A percentile compares a stretch with the other conserved stretches of the same genome.
Evolutionary conservation across 2,113 vertebrate genomes (phyloP).

Genomic region (Scolopax mira): DNA sequence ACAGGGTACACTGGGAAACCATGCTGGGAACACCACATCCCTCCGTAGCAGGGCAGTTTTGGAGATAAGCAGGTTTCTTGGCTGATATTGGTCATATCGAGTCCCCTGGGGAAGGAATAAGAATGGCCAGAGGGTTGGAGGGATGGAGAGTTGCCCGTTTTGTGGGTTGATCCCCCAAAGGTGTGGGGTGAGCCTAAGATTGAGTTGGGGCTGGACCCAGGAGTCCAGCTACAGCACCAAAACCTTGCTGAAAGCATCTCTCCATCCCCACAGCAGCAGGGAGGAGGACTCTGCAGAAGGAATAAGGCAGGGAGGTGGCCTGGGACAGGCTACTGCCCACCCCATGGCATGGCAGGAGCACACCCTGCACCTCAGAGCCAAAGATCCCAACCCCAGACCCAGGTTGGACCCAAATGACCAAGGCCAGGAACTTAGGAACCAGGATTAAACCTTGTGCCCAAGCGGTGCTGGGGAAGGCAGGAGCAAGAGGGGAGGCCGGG

Average conservation of each 20-base stretch:
- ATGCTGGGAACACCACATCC: not conserved
- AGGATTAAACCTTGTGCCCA: not conserved
- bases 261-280: not conserved
- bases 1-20: not conserved
- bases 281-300: not conserved
- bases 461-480: not conserved
- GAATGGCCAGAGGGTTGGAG: not conserved
- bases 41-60: not conserved
- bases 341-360: not conserved
- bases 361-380: not conserved
- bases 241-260: not conserved
- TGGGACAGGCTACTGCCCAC: not conserved
- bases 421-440: not conserved
- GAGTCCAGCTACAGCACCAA: not conserved
- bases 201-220: not conserved
- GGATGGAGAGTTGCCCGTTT: not conserved
- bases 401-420: not conserved
- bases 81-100: rapidly evolving
- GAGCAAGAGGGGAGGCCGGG: rapidly evolving
- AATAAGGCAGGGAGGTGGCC: not conserved
- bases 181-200: not conserved
- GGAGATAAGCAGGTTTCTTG: not conserved
- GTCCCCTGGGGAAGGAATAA: not conserved
- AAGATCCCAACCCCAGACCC: not conserved
- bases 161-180: not conserved